Evolutionary conservation across 2,797 vertebrate genomes (phyloP), one percentile per base, ranked within the genome.

Genomic region (Coracias cyanogaster): DNA sequence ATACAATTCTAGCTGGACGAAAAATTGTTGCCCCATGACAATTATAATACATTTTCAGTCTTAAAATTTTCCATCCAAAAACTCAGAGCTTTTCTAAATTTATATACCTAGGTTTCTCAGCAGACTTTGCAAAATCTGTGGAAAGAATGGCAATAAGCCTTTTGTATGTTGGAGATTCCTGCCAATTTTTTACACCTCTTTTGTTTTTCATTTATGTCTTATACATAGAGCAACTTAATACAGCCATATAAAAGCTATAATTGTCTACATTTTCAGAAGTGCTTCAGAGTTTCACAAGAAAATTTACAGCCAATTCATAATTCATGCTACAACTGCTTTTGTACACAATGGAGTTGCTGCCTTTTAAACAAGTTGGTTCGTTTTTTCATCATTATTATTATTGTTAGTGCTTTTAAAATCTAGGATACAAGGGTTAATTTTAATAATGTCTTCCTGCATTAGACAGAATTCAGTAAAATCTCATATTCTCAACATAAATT

Each of bases 401-500:
- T 33, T 57, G n/a, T 33, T 64, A 86, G 4, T 35, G 10, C 9
- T 46, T 81, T 91, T 71, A 86, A 90, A 81, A 73, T 21, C 45
- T 3, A 82, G 21, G 29, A 72, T 37, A 71, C 24, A 55, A 67
- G 48, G 12, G 6, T 82, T 79, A 71, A 78, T 84, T 95, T 82
- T 66, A 88, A 26, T 64, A 24, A 16, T 51, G 5, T 86, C n/a
- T 73, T 87, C 35, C 51, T 81, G 15, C 15, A 37, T 86, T 86
- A 89, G 28, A 62, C 24, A 81, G 16, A 94, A 79, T n/a, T 74
- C 51, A 78, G n/a, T 78, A 66, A 94, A 90, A 85, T 87, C 37
- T 71, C 48, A 84, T 31, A 49, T 79, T 90, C 43, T 93, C 74
- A 80, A 31, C 28, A 94, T 49, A 89, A 41, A 74, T 86, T 74